Evolutionary conservation across 2,888 invertebrate genomes (phyloP).

Genomic region (Alviniconcha strummeri): DNA sequence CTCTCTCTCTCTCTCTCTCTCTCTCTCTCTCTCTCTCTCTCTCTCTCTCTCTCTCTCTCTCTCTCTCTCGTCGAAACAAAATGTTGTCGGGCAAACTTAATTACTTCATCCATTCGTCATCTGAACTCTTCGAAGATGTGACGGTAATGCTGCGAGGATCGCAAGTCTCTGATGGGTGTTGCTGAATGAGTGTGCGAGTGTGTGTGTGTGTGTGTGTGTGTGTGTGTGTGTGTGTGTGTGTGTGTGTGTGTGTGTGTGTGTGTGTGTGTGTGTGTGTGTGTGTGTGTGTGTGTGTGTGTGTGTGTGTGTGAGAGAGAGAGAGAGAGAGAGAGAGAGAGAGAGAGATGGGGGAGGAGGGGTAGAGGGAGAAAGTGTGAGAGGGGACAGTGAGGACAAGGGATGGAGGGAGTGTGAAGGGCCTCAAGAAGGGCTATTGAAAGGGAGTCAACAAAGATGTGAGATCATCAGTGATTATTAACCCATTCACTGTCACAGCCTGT

Average conservation of each 20-base stretch:
- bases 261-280: not conserved
- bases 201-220: constrained; percentile 5
- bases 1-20: too few species aligned
- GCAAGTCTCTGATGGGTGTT: too few species aligned
- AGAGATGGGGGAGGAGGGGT: not conserved
- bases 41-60: too few species aligned
- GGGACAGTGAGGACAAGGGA: not conserved
- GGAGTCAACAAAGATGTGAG: not conserved
- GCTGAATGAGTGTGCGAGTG: not conserved
- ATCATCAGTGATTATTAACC: not conserved
- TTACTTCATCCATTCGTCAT: too few species aligned
- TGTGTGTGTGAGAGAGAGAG: constrained; percentile 1
- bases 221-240: not conserved
- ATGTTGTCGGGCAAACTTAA: too few species aligned
- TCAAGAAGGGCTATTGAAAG: not conserved
- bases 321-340: constrained; percentile 8
- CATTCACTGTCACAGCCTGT: too few species aligned
- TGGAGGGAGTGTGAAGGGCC: not conserved
- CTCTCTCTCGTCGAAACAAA: too few species aligned
- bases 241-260: not conserved
- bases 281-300: not conserved
- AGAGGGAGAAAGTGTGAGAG: not conserved
- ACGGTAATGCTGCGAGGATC: too few species aligned
- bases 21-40: too few species aligned
- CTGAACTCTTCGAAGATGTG: too few species aligned